Base-by-base conservation (phyloP, 1,140 invertebrate genomes). In the Cepaea nemoralis region DNA sequence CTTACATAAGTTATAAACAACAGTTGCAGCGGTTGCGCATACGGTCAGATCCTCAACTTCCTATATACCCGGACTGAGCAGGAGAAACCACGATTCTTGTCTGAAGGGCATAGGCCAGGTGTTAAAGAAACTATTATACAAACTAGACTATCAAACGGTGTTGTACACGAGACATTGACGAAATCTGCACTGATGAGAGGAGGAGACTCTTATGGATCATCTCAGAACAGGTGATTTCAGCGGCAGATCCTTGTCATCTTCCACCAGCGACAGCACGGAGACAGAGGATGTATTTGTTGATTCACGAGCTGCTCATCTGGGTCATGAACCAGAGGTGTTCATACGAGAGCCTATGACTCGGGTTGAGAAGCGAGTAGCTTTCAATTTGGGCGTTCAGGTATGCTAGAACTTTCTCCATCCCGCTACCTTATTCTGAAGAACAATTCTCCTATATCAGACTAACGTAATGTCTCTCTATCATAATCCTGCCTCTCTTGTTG, bases 11-110 rank as follows among this genome's bases (percentile, higher is more conserved):
- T 27, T 59, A 39, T 76, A 82, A 35, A 50, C 14, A 40, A 14
- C 19, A 59, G 50, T 37, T 80, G 37, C 77, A 80, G 63, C 77
- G 74, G 76, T 48, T 74, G 50, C 73, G 78, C 80, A 27, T 78
- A 77, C 39, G 77, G 73, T 31, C 73, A 69, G 8, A 55, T 5
- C 19, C 66, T 80, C 31, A 48, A 22, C n/a, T 27, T 14, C 6
- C 59, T 10, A 63, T 8, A 1, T 6, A 63, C 5, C 27, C 16
- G 22, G 45, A 31, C 59, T 31, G 2, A 31, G 10, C 16, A 6
- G 0, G 6, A 31, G 22, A 27, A 63, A 31, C n/a, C 6, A 8
- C n/a, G 59, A 31, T 31, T 6, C 27, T 16, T 31, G 1, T 63
- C 59, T 1, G 59, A 31, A 2, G 27, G 59, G 5, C 2, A 63